Percentiles rank a stretch among this genome's conserved stretches.
Evolutionary conservation across 2,797 vertebrate genomes (phyloP).

Genomic region (Parambassis ranga): DNA sequence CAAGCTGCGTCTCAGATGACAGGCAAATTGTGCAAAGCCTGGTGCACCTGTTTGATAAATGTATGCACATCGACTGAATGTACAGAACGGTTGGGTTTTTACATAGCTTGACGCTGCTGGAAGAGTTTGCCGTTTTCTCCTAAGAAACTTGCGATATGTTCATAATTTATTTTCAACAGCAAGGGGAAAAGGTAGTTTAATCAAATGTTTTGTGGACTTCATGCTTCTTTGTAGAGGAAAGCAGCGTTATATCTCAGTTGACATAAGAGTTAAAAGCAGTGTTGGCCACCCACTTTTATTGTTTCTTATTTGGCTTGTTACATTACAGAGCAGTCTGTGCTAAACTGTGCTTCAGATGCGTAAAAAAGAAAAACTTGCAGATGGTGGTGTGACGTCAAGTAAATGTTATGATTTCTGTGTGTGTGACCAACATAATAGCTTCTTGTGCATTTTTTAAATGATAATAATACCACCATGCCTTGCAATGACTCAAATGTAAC

Average conservation of each 20-base stretch:
- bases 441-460: not conserved
- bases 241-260: conserved; percentile 10
- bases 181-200: too few species aligned
- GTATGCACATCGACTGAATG: conserved; percentile 7
- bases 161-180: not conserved
- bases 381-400: conserved; percentile 40
- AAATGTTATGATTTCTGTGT: conserved; percentile 20
- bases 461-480: too few species aligned
- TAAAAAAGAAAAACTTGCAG: conserved; percentile 34
- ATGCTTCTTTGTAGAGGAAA: conserved; percentile 4
- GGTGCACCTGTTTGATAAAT: conserved; percentile 36
- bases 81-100: not conserved
- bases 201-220: too few species aligned
- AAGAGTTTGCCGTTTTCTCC: conserved; percentile 5
- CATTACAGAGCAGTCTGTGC: conserved; percentile 35
- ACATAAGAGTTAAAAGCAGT: conserved; percentile 41
- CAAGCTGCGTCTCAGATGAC: conserved; percentile 24
- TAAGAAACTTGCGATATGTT: not conserved
- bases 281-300: conserved; percentile 53
- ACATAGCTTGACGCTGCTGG: not conserved
- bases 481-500: too few species aligned
- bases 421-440: too few species aligned
- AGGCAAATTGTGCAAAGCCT: conserved; percentile 18
- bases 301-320: conserved; percentile 50
- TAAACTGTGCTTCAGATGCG: conserved; percentile 28